Percentiles rank a stretch among this genome's conserved stretches.
phyloP scores from a whole-genome alignment of 2,113 vertebrate species.

The Psilopsiagon aymara region DNA sequence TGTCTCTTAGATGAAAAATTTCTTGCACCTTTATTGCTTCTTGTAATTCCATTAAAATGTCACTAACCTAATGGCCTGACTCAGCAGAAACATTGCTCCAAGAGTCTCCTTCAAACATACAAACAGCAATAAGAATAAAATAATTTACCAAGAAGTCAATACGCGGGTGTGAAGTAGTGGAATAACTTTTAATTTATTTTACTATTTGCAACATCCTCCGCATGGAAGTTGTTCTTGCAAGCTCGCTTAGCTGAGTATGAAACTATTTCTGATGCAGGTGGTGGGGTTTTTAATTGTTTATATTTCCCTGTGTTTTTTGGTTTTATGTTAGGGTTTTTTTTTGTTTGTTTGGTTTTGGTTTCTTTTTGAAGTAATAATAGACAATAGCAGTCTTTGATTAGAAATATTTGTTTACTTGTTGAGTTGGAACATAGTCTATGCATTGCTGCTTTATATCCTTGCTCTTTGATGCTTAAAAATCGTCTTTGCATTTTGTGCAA shows the following conservation, averaged over 20 bases:
- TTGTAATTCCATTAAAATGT: slow-evolving; percentile 2
- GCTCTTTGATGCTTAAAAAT: neutral
- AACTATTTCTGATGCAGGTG: neutral
- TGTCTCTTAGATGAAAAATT: neutral
- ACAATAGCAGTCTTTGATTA: neutral
- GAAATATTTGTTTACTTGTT: neutral
- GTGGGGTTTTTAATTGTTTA: neutral
- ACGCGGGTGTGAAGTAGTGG: neutral
- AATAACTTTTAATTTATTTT: neutral
- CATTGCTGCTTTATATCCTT: neutral
- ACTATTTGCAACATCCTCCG: neutral
- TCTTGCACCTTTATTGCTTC: neutral
- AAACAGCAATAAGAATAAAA: neutral
- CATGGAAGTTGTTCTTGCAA: neutral
- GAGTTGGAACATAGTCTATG: neutral
- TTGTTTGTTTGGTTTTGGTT: too few relatives aligned
- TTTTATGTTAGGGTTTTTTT: neutral
- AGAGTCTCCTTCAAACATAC: neutral
- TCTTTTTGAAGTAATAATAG: neutral
- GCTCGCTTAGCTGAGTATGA: neutral
- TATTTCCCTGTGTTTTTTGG: neutral
- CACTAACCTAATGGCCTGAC: neutral
- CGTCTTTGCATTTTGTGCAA: neutral
- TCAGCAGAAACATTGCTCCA: neutral
- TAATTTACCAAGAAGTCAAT: neutral